These are phyloP conservation scores for Leucophenga maculata DNA, from an alignment of 2,888 invertebrate species.

Conservation along the genomic window DNA sequence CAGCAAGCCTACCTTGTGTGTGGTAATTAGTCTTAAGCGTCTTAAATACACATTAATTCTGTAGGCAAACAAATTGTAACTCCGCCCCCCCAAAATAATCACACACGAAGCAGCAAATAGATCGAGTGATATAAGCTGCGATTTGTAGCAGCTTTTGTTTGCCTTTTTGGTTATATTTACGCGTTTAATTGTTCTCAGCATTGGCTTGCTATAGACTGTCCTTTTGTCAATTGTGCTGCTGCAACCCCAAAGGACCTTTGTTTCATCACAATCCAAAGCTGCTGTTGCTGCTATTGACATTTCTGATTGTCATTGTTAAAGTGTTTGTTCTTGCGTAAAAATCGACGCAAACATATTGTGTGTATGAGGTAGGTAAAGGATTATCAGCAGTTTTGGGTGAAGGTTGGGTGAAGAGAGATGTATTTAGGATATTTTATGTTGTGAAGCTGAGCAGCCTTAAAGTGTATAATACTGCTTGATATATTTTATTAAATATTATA, in stretches of 20 bases:
- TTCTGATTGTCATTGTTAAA: conserved; percentile 51
- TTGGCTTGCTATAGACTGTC: not conserved
- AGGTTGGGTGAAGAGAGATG: conserved; percentile 10
- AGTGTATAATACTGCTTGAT: not conserved
- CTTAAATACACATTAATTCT: conserved; percentile 64
- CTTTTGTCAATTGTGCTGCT: conserved; percentile 19
- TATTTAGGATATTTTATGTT: not conserved
- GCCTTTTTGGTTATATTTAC: conserved; percentile 26
- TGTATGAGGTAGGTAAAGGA: conserved; percentile 49
- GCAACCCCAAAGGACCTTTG: not conserved
- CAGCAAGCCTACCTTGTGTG: not conserved
- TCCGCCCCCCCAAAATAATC: not conserved
- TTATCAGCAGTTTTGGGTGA: conserved; percentile 45
- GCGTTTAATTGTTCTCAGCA: conserved; percentile 22
- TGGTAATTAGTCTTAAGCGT: conserved; percentile 64
- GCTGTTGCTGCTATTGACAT: conserved; percentile 64
- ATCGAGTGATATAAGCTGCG: not conserved
- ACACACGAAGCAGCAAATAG: not conserved
- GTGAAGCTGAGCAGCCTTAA: not conserved
- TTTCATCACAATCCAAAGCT: not conserved
- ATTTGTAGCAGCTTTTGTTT: conserved; percentile 27
- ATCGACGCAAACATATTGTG: conserved; percentile 28
- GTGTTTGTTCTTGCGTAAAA: conserved; percentile 45
- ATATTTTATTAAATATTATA: too few relatives aligned
- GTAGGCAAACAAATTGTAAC: not conserved